phyloP scores from a whole-genome alignment of 2,113 vertebrate genomes.

The Pipra filicauda region DNA sequence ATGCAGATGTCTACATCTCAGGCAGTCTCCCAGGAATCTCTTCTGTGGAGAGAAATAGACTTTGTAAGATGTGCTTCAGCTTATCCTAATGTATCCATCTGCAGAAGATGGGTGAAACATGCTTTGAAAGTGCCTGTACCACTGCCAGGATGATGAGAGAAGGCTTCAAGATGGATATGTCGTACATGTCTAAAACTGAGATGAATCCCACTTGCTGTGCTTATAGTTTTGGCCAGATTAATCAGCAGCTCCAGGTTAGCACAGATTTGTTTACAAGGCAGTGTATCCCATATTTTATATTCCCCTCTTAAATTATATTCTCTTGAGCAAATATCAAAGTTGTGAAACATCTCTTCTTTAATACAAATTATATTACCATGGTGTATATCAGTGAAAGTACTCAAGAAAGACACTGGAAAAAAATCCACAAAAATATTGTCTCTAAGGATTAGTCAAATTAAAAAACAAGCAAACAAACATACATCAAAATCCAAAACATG shows the following conservation, averaged over 20 bases:
- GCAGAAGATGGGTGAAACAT: neutral
- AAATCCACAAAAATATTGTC: neutral
- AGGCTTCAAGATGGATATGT: neutral
- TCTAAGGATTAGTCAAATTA: neutral
- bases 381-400: neutral
- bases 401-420: neutral
- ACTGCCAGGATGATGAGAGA: neutral
- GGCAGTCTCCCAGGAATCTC: neutral
- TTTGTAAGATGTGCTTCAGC: neutral
- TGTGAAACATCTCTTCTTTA: neutral
- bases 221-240: neutral
- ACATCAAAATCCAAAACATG: neutral
- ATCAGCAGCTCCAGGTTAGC: neutral
- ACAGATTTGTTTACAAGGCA: neutral
- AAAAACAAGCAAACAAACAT: neutral
- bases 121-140: neutral
- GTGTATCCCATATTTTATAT: neutral
- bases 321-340: neutral
- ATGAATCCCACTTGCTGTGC: neutral
- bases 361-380: fast-evolving
- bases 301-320: neutral
- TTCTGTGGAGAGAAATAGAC: neutral
- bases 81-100: neutral
- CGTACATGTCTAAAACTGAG: neutral
- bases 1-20: neutral